These are phyloP conservation scores for Latrodectus elegans DNA, from an alignment of 2,888 invertebrate genomes.

Conservation along the genomic window DNA sequence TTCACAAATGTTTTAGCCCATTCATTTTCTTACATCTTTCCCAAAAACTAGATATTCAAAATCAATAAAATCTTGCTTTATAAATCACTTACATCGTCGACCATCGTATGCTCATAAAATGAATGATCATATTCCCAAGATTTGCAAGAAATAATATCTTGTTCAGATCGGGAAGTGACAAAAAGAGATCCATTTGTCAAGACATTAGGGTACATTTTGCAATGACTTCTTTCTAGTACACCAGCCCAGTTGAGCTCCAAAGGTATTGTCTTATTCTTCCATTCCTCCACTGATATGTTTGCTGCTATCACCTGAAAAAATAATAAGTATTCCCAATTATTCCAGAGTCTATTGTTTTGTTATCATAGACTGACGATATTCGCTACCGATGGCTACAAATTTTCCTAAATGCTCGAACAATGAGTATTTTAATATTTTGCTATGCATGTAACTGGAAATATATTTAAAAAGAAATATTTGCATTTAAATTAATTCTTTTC, in stretches of 20 bases:
- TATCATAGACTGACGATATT: too few relatives aligned
- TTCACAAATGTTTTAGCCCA: too few relatives aligned
- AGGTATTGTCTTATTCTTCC: slow-evolving; percentile 46
- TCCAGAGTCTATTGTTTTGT: too few relatives aligned
- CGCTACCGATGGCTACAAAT: too few relatives aligned
- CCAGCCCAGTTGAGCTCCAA: slow-evolving; percentile 18
- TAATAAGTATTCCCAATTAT: neutral
- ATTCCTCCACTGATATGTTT: slow-evolving; percentile 42
- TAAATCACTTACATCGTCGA: slow-evolving; percentile 39
- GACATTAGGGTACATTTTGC: slow-evolving; percentile 25
- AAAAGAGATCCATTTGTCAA: slow-evolving; percentile 21
- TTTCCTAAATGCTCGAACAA: too few relatives aligned
- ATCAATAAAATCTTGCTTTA: neutral
- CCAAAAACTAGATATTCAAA: too few relatives aligned
- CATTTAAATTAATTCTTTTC: too few relatives aligned
- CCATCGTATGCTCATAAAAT: slow-evolving; percentile 59
- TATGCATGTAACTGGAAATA: too few relatives aligned
- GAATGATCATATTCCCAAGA: slow-evolving; percentile 60
- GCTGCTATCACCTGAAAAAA: slow-evolving; percentile 35
- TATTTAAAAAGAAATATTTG: too few relatives aligned
- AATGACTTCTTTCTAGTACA: slow-evolving; percentile 15
- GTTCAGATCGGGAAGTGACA: neutral
- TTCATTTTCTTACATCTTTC: too few relatives aligned
- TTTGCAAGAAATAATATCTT: slow-evolving; percentile 19
- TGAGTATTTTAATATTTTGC: too few relatives aligned